Conservation (phyloP, 2,797 vertebrate species). For the Pangasius macronema region DNA sequence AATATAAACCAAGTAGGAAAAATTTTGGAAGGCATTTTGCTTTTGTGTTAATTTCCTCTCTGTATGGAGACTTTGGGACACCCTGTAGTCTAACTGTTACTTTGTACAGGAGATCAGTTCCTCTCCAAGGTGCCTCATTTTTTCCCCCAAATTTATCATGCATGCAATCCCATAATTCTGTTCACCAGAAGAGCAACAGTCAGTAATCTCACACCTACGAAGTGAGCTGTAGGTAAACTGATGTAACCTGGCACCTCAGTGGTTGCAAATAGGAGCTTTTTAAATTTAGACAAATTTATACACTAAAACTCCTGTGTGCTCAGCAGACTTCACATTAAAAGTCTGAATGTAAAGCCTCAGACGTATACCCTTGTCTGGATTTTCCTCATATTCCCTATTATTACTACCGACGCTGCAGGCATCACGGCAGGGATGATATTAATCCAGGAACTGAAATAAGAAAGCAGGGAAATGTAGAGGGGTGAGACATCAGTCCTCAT, state of each 20-base stretch:
- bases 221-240: not conserved
- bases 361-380: not conserved
- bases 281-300: not conserved
- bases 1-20: too few species aligned
- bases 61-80: too few species aligned
- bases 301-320: not conserved
- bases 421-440: not conserved
- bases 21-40: too few species aligned
- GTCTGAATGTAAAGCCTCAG: not conserved
- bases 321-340: not conserved
- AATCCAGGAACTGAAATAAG: not conserved
- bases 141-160: not conserved
- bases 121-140: not conserved
- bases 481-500: conserved; percentile 62
- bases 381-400: not conserved
- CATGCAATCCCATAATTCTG: not conserved
- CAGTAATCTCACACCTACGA: not conserved
- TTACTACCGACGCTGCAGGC: not conserved
- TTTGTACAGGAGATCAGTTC: not conserved
- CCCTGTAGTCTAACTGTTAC: not conserved
- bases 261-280: too few species aligned
- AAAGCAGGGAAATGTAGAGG: not conserved
- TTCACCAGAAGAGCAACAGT: not conserved
- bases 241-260: not conserved
- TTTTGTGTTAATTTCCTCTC: too few species aligned